Conservation (phyloP, 2,888 invertebrate genomes). For the Chirona hameri region DNA sequence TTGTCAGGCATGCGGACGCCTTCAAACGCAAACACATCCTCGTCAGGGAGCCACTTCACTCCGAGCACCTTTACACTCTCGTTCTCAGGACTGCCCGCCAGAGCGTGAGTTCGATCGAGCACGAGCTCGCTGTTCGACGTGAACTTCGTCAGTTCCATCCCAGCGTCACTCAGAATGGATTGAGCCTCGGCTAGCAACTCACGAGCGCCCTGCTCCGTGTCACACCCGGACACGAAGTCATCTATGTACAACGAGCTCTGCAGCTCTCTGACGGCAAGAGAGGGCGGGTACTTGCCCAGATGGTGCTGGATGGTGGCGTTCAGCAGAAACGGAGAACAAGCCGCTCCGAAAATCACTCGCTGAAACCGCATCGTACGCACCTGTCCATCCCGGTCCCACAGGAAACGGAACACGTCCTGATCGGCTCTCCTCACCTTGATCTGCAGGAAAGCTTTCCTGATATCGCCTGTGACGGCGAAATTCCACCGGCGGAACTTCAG, state of each 20-base stretch:
- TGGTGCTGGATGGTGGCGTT: constrained; percentile 9
- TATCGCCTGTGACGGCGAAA: background rate
- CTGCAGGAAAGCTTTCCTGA: background rate
- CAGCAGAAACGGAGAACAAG: background rate
- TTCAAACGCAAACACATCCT: background rate
- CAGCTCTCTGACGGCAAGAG: background rate
- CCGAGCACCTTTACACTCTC: background rate
- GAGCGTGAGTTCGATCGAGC: background rate
- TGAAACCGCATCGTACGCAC: background rate
- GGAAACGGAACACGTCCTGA: background rate
- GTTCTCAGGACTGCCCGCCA: background rate
- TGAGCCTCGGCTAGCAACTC: background rate
- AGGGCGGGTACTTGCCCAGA: background rate
- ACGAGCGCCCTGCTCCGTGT: background rate
- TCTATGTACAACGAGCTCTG: background rate
- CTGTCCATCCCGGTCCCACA: background rate
- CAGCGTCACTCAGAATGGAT: background rate
- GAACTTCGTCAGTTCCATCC: background rate
- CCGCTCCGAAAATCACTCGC: background rate
- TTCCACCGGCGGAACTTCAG: background rate
- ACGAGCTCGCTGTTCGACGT: background rate
- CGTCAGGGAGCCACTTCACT: background rate
- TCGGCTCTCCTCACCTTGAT: background rate
- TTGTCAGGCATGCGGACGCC: background rate
- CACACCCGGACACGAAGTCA: background rate